A percentile compares a stretch with the other conserved stretches of the same genome.
phyloP scores from a whole-genome alignment of 1,140 invertebrate genomes.

The Drepana arcuata region DNA sequence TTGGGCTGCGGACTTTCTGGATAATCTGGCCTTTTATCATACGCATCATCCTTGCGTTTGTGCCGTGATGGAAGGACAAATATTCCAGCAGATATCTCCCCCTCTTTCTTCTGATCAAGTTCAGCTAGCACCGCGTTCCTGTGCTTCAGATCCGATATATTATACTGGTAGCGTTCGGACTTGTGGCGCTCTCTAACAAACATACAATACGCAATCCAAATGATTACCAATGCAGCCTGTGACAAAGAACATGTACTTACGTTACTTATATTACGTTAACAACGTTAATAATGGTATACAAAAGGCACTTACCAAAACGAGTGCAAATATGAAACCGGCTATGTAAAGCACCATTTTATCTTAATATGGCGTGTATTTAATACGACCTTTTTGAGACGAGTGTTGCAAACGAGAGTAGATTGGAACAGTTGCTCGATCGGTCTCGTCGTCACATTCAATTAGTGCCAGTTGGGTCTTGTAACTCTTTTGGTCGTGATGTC shows the following conservation, averaged over 20 bases:
- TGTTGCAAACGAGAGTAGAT: conserved; percentile 43
- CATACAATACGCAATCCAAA: conserved; percentile 58
- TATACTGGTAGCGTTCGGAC: conserved; percentile 43
- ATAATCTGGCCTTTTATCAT: conserved; percentile 51
- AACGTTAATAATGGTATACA: no score
- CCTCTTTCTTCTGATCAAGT: conserved; percentile 22
- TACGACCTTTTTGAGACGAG: conserved; percentile 30
- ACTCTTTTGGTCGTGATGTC: conserved; percentile 60
- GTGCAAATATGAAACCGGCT: conserved; percentile 43
- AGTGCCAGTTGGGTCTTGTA: conserved; percentile 36
- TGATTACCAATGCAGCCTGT: conserved; percentile 40
- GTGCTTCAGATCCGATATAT: conserved; percentile 42
- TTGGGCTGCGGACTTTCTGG: conserved; percentile 37
- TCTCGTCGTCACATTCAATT: conserved; percentile 51
- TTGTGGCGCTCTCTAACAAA: conserved; percentile 54
- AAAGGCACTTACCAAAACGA: conserved; percentile 46
- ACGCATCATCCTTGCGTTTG: conserved; percentile 38
- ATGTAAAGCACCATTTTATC: conserved; percentile 42
- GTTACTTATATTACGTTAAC: neutral
- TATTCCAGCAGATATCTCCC: conserved; percentile 35
- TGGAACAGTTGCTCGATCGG: conserved; percentile 34
- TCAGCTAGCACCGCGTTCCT: conserved; percentile 34
- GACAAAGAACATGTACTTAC: conserved; percentile 10
- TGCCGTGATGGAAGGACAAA: conserved; percentile 46
- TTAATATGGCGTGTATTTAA: conserved; percentile 23